These are phyloP conservation scores for Drosophila hamatofila DNA, from an alignment of 2,888 invertebrate genomes.

Conservation along the genomic window DNA sequence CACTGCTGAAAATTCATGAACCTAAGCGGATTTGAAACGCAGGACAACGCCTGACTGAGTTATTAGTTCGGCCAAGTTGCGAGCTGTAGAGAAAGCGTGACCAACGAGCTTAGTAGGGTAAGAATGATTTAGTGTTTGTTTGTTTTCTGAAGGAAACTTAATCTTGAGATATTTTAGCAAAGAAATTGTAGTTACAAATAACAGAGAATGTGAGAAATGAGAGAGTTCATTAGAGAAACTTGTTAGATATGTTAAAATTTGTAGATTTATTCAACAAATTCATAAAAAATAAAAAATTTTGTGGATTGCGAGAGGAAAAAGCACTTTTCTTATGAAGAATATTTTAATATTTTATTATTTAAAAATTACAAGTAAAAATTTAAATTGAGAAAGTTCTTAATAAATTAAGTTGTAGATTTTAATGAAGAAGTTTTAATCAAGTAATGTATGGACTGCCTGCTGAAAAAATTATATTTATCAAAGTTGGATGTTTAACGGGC, in stretches of 20 bases:
- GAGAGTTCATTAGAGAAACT: neutral
- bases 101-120: constrained; percentile 56
- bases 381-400: too few species aligned
- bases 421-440: too few species aligned
- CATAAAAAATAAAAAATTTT: neutral
- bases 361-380: neutral
- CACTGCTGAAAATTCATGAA: constrained; percentile 55
- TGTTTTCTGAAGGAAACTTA: neutral
- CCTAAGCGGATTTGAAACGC: constrained; percentile 70
- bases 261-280: neutral
- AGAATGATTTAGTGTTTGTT: constrained; percentile 47
- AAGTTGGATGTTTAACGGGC: too few species aligned
- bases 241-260: too few species aligned
- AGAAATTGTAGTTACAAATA: neutral
- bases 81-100: constrained; percentile 42
- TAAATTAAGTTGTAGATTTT: too few species aligned
- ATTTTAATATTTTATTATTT: too few species aligned
- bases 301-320: neutral
- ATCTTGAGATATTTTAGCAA: neutral
- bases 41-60: constrained; percentile 53
- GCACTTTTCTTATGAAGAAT: too few species aligned
- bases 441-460: too few species aligned
- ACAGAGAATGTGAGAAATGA: neutral
- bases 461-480: too few species aligned
- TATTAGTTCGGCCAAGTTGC: constrained; percentile 35